phyloP scores from a whole-genome alignment of 2,113 vertebrate genomes.

The Crotalus helleri region DNA sequence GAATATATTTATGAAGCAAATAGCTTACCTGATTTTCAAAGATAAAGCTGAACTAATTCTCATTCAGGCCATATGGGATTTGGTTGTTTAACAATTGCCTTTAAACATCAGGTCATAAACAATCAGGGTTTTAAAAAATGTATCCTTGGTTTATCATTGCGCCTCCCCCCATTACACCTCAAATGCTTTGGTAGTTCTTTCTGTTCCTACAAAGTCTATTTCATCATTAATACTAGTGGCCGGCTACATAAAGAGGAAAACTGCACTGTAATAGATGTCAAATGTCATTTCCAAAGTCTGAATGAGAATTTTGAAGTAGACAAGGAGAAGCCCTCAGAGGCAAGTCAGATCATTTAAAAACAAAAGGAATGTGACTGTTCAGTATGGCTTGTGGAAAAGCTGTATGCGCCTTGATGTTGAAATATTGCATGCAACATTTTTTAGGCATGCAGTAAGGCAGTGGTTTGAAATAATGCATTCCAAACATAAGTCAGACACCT shows the following conservation, averaged over 20 bases:
- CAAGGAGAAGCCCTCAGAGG: constrained; percentile 13
- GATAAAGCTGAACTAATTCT: background rate
- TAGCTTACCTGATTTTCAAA: background rate
- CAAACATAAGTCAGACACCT: background rate
- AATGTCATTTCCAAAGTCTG: constrained; percentile 7
- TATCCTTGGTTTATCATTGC: background rate
- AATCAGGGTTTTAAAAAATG: background rate
- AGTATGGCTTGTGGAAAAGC: background rate
- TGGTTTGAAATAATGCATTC: background rate
- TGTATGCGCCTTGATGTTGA: background rate
- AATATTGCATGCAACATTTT: background rate
- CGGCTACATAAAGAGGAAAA: background rate
- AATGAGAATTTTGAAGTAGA: constrained; percentile 22
- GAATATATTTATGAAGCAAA: background rate
- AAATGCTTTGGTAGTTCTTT: background rate
- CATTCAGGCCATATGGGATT: constrained; percentile 8
- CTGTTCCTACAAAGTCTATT: background rate
- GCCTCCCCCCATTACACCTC: background rate
- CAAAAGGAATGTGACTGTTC: constrained; percentile 8
- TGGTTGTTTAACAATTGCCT: background rate
- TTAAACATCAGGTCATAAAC: rapidly evolving
- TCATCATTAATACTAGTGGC: background rate
- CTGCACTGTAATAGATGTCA: background rate
- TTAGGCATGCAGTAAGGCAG: background rate
- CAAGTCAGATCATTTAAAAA: background rate